Evolutionary conservation across 2,113 vertebrate species (phyloP), one percentile per base, ranked within the genome.

Genomic region (Aix galericulata): DNA sequence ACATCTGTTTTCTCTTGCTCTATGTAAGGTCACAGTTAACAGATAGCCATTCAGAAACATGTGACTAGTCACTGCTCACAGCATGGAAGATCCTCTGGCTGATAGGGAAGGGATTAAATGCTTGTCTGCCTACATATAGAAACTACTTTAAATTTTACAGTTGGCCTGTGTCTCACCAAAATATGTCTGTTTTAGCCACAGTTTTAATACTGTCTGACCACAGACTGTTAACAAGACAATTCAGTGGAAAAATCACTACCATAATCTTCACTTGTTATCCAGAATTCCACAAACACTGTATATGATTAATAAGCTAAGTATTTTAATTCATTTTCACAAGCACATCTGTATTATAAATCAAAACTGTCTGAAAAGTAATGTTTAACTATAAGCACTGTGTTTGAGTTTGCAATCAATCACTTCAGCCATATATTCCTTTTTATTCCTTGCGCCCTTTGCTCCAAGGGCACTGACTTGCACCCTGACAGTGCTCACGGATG

Each of bases 1-100:
- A 98, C 97, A 98, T 98, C 98, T 98, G 98, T 97, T 98, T 98
- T 97, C 94, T 96, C 97, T 97, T 98, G 97, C 86, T 96, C 82
- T 97, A 95, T 95, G 96, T 81, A 98, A 97, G 97, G 97, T 98
- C 97, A 98, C 96, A 97, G 96, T 38, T 87, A 97, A 97, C 97
- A 97, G 95, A 98, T 84, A 94, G 93, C 96, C 86, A 95, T 98
- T 97, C 93, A 94, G 6, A 82, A 96, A 96, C 97, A 98, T 94
- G 97, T 98, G 97, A 98, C 97, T 50, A 64, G 91, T 87, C 94
- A 78, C 88, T 64, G 95, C 93, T 97, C 94, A 67, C 96, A 95
- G 97, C 93, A 94, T 13, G 95, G 94, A 93, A 93, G 94, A 97
- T 97, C 85, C 94, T 97, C 83, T 89, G 95, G 67, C 84, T 91